phyloP scores from a whole-genome alignment of 2,797 vertebrate species.

The Halcyon leucocephala region DNA sequence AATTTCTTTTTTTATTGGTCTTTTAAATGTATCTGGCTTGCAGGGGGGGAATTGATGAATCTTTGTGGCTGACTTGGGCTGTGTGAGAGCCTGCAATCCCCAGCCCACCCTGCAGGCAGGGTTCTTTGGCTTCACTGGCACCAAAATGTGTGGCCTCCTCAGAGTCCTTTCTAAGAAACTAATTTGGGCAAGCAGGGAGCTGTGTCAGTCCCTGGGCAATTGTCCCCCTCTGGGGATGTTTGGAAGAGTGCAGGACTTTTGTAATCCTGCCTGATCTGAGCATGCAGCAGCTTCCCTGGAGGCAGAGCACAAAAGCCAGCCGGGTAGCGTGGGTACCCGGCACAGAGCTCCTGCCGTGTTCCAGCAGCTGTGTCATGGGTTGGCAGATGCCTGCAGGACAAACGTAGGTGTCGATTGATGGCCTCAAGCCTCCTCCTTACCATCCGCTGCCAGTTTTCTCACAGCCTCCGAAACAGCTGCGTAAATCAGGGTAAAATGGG shows the following conservation, averaged over 20 bases:
- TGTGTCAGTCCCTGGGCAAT: neutral
- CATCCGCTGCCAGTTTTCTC: neutral
- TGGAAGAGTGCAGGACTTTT: neutral
- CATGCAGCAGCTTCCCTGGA: neutral
- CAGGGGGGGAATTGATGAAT: neutral
- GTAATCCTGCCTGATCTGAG: neutral
- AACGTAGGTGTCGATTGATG: neutral
- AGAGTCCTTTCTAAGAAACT: neutral
- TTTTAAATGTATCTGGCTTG: neutral
- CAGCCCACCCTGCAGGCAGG: neutral
- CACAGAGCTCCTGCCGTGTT: neutral
- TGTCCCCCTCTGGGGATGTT: neutral
- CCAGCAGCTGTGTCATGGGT: neutral
- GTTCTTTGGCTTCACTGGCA: neutral
- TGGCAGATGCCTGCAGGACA: conserved; percentile 7
- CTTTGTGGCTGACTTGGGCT: neutral
- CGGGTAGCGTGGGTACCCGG: fast-evolving
- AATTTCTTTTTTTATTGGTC: too few relatives aligned
- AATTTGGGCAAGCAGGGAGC: neutral
- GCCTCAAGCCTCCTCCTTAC: neutral
- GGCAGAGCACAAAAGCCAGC: neutral
- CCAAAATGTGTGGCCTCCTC: neutral
- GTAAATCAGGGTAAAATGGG: neutral
- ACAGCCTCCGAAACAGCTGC: neutral
- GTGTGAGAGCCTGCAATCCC: neutral